phyloP scores from a whole-genome alignment of 2,797 vertebrate genomes.

The Carduelis carduelis region DNA sequence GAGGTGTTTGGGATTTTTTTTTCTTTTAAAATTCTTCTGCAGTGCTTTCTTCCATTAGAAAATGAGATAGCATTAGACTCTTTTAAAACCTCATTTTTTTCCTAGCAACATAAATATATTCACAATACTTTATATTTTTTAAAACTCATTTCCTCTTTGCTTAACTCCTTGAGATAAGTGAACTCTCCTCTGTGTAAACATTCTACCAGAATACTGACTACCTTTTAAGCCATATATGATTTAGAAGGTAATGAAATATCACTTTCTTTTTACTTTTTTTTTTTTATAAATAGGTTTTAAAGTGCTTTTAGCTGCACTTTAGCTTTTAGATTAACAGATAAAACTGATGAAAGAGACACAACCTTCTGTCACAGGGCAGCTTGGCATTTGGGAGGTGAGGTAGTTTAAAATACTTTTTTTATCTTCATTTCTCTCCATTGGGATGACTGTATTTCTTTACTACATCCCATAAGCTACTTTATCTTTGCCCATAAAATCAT shows the following conservation, averaged over 20 bases:
- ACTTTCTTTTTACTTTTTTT: background rate
- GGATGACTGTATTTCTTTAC: slow-evolving; percentile 15
- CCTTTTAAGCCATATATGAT: slow-evolving; percentile 18
- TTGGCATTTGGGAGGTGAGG: slow-evolving; percentile 31
- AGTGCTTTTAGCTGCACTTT: slow-evolving; percentile 63
- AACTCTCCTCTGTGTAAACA: slow-evolving; percentile 8
- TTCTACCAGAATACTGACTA: slow-evolving; percentile 36
- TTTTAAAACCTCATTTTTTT: background rate
- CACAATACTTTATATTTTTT: background rate
- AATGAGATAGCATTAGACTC: background rate
- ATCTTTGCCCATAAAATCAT: background rate
- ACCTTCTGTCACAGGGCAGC: slow-evolving; percentile 37
- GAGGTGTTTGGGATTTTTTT: background rate
- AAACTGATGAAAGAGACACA: slow-evolving; percentile 55
- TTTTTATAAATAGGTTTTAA: slow-evolving; percentile 43
- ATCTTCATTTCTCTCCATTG: slow-evolving; percentile 34
- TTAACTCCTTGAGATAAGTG: slow-evolving; percentile 28
- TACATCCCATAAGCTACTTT: slow-evolving; percentile 6
- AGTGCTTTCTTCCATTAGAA: background rate
- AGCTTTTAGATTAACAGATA: slow-evolving; percentile 64
- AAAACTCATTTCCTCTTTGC: slow-evolving; percentile 35
- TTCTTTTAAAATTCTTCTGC: background rate
- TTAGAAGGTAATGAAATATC: slow-evolving; percentile 62
- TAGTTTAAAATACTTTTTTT: slow-evolving; percentile 54
- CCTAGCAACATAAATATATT: background rate